Base-by-base conservation (phyloP, 2,113 vertebrate species). In the Eidolon helvum region DNA sequence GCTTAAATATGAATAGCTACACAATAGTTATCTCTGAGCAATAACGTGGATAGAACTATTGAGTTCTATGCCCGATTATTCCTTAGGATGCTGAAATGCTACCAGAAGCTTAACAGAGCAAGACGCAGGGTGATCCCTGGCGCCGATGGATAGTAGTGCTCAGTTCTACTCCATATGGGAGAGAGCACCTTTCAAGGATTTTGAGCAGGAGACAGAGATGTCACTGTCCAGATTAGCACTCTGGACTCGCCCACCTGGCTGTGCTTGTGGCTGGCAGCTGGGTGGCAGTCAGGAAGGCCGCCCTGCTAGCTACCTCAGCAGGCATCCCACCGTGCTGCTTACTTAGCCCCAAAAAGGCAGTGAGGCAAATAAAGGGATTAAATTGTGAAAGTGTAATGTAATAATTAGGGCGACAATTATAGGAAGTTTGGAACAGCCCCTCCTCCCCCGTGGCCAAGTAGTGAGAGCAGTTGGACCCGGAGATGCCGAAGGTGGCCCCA, bases 151-250 rank as follows among this genome's bases (percentile, higher is more conserved):
- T 80, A 87, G 65, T 80, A 87, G 65, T 45, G 78, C 98, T 97
- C 92, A 93, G 87, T 97, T 97, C 91, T 96, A 94, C 59, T 97
- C 94, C 10, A 0, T 69, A 72, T 77, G 93, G 80, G 83, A 97
- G 91, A 91, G 80, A 97, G 95, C 74, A 94, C 95, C 94, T 97
- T 98, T 97, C 96, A 97, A 96, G 96, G 93, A 40, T 90, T 92
- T 97, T 93, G 97, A 97, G 96, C 90, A 68, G 89, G 94, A 97
- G 97, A 97, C 97, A 98, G 97, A 97, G 98, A 98, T 87, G 97
- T 98, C 98, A 98, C 98, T 97, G 98, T 98, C 97, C 98, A 96
- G 96, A 97, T 98, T 98, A 98, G 98, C 96, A 97, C 97, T 97
- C 95, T 98, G 97, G 96, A 92, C 97, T 97, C 94, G 98, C 90